Evolutionary conservation across 2,113 vertebrate genomes (phyloP).

Genomic region (Podiceps cristatus): DNA sequence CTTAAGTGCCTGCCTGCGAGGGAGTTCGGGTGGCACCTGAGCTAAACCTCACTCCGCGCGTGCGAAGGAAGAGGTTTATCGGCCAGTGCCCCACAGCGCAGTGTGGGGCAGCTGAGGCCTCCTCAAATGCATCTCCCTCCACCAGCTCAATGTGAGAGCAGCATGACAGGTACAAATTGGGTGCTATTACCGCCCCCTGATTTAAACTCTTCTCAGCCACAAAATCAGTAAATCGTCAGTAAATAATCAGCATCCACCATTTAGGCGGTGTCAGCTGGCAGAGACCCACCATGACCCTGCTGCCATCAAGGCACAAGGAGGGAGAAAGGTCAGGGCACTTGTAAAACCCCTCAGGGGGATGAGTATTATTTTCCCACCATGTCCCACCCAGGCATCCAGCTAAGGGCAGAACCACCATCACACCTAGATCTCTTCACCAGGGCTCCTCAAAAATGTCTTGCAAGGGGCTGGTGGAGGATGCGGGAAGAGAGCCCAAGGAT

Average conservation of each 20-base stretch:
- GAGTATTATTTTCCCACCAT: background rate
- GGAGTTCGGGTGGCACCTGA: background rate
- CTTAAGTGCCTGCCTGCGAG: background rate
- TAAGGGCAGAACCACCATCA: background rate
- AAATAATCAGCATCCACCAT: background rate
- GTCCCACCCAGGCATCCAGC: background rate
- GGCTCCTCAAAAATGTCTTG: background rate
- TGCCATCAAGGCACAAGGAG: background rate
- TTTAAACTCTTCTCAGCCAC: constrained; percentile 10
- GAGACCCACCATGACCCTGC: background rate
- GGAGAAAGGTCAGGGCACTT: background rate
- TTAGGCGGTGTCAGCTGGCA: background rate
- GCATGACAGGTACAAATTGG: background rate
- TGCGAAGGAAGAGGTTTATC: background rate
- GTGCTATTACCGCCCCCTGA: background rate
- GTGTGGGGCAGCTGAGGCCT: background rate
- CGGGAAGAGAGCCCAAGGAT: background rate
- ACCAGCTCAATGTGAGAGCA: background rate
- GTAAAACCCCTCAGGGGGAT: background rate
- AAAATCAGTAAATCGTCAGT: background rate
- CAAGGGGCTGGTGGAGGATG: background rate
- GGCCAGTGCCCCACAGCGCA: rapidly evolving
- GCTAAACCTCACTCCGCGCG: background rate
- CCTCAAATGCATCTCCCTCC: background rate
- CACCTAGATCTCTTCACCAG: background rate